Conservation (phyloP, 2,888 invertebrate genomes). For the Watsonalla cultraria region DNA sequence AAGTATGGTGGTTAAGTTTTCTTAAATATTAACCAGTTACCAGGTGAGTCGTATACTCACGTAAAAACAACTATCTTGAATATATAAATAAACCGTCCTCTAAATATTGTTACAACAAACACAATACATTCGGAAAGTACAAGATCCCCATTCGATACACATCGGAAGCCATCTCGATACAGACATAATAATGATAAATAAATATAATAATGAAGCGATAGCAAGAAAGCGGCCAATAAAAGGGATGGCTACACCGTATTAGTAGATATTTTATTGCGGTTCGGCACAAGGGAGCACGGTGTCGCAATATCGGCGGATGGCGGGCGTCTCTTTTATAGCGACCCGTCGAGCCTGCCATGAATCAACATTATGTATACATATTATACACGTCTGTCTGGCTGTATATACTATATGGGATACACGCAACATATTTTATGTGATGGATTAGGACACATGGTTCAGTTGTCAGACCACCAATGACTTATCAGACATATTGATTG, state of each 20-base stretch:
- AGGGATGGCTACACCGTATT: conserved; percentile 5
- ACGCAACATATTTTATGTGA: too few relatives aligned
- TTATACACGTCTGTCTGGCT: conserved; percentile 9
- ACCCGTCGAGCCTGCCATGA: conserved; percentile 33
- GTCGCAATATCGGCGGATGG: conserved; percentile 16
- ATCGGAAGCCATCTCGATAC: not conserved
- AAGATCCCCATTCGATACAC: too few relatives aligned
- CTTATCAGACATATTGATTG: too few relatives aligned
- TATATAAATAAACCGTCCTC: too few relatives aligned
- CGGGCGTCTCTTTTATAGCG: conserved; percentile 29
- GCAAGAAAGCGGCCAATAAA: conserved; percentile 5
- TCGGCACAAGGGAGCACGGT: conserved; percentile 19
- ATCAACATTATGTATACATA: conserved; percentile 30
- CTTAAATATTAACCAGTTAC: too few relatives aligned
- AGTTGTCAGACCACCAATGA: too few relatives aligned
- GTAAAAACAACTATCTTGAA: too few relatives aligned
- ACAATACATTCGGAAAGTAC: too few relatives aligned
- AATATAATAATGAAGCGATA: conserved; percentile 13
- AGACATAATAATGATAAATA: not conserved
- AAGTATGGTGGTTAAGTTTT: too few relatives aligned
- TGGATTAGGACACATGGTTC: too few relatives aligned
- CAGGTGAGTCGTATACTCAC: too few relatives aligned
- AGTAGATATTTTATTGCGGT: conserved; percentile 20
- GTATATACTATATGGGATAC: conserved; percentile 14
- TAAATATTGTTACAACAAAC: too few relatives aligned